Evolutionary conservation across 2,888 invertebrate species (phyloP), one percentile per base, ranked within the genome.

Genomic region (Scaptomyza cyrtandrae): DNA sequence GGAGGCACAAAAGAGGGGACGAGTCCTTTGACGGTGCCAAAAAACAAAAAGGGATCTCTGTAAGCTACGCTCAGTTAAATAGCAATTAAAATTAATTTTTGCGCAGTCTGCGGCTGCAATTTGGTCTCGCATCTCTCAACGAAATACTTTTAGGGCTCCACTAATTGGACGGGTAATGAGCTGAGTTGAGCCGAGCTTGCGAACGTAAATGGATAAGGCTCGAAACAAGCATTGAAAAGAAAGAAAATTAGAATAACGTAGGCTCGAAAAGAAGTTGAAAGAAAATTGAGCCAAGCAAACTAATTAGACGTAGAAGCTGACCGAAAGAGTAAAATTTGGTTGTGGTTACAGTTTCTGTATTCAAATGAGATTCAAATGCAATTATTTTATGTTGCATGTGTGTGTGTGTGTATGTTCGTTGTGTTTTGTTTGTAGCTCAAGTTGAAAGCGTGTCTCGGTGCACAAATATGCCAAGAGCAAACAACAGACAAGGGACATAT

Each of bases 71-170:
- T 80, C 83, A 80, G 83, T 83, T 83, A 86, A 86, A 83, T 83
- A 80, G 80, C 86, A 82, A 83, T 83, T 86, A 76, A 83, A 83
- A 86, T 86, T 83, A 80, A 83, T 83, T 83, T 86, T 83, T 80
- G 74, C 80, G 70, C 80, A 82, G 66, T 78, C 65, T 85, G 74
- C 62, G 82, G 77, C 24, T 49, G 61, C 61, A 48, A 58, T 35
- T 72, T 46, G 61, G 58, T 57, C 54, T 39, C 37, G 46, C 39
- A 37, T 16, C 70, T 61, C 52, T 1, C 52, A 49, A 48, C 67
- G 11, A 39, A 39, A 39, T 39, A 39, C 35, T 44, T 44, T 46
- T 57, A 45, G 61, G 67, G 55, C 62, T 60, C 53, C 57, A 45
- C 86, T 86, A 83, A 83, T 83, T 83, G 78, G 76, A 71, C 69